Conservation (phyloP, 2,888 invertebrate species). For the Dasypogon diadema region DNA sequence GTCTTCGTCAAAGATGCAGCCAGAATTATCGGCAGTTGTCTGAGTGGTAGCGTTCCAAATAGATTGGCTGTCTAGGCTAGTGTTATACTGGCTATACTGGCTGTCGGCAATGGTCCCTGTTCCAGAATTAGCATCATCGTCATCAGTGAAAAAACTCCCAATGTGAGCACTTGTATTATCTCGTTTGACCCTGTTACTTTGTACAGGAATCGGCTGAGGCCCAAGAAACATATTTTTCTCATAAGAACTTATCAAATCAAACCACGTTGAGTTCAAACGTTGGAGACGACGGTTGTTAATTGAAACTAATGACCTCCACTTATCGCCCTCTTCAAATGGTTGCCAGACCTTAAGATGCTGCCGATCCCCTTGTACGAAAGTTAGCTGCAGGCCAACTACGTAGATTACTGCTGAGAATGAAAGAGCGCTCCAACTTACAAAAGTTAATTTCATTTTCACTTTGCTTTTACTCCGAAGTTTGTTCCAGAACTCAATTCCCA, state of each 20-base stretch:
- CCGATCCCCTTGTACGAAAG: neutral
- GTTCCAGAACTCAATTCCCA: neutral
- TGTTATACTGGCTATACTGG: neutral
- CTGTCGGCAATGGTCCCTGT: neutral
- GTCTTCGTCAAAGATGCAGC: conserved; percentile 39
- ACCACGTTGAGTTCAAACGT: neutral
- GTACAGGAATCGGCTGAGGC: neutral
- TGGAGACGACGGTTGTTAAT: neutral
- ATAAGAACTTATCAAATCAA: neutral
- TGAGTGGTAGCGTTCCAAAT: neutral
- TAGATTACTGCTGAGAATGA: neutral
- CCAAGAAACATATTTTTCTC: neutral
- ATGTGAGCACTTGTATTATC: neutral
- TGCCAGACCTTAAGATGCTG: neutral
- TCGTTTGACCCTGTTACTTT: neutral
- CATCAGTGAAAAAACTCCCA: neutral
- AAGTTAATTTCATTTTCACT: conserved; percentile 1
- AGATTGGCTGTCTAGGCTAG: neutral
- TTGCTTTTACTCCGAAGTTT: neutral
- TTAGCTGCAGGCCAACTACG: neutral
- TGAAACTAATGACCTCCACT: conserved; percentile 1
- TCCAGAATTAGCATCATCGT: neutral
- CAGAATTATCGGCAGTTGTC: conserved; percentile 2
- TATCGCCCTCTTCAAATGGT: neutral
- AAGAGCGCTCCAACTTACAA: neutral